Base-by-base conservation (phyloP, 1,140 invertebrate species). In the Nixonia krombeini region DNA sequence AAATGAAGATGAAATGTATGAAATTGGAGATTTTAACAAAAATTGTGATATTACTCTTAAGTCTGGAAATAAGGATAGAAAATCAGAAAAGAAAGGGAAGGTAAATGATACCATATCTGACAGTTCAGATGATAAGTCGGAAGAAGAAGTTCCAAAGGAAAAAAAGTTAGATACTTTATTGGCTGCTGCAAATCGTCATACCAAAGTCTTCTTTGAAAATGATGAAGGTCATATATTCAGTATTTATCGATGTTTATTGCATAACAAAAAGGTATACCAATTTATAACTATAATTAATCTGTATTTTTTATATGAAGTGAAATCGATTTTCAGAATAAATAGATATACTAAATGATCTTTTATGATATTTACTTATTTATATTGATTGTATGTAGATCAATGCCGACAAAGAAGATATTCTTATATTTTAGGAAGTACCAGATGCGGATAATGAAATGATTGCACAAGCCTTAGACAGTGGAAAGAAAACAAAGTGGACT, bases 131-230 rank as follows among this genome's bases (percentile, higher is more conserved):
- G 70, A 70, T 6, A 78, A 82, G 15, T 47, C 15, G 21, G 72
- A 44, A 17, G 71, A 78, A 5, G 70, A 75, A 8, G 44, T 67
- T 10, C 44, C 28, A 0, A 71, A 75, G 55, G 70, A 76, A 12
- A 74, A 72, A 31, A 79, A 79, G 51, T 46, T 73, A 16, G 70
- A 84, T 33, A 56, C 70, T 28, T 56, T 81, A 26, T 85, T 87
- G 64, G 85, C 87, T 5, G 86, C 87, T 3, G 87, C 88, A 4
- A 87, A 86, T 52, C 82, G 87, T 28, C 89, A 89, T 72, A 89
- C 91, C 2, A 91, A 92, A 79, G 87, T 92, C 0, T 92, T 92
- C 65, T 90, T 93, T 63, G 88, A 90, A 63, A 93, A 92, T 72
- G 72, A 83, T 0, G 78, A 87, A 13, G 90, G 89, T 0, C 85